Evolutionary conservation across 1,140 invertebrate species (phyloP).

Genomic region (Aphelinus certus): DNA sequence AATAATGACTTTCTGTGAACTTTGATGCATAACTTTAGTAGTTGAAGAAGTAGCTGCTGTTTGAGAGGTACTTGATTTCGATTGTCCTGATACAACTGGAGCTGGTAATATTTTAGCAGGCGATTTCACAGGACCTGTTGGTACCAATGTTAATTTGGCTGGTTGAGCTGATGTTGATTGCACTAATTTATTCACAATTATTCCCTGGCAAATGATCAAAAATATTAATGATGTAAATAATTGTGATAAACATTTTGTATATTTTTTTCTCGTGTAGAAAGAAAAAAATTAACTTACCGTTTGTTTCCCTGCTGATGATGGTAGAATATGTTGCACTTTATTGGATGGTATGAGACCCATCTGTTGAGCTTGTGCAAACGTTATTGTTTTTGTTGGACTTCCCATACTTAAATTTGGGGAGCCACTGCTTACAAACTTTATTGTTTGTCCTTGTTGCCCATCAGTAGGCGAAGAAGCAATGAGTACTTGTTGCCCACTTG

Average conservation of each 20-base stretch:
- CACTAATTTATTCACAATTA: constrained; percentile 65
- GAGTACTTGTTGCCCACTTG: constrained; percentile 56
- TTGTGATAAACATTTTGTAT: not conserved
- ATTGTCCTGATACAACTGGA: constrained; percentile 64
- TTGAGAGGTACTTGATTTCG: constrained; percentile 52
- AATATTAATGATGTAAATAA: constrained; percentile 1
- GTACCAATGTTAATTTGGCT: constrained; percentile 60
- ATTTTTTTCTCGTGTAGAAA: not conserved
- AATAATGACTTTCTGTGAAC: constrained; percentile 70
- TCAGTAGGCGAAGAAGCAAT: constrained; percentile 59
- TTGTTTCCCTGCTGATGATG: constrained; percentile 62
- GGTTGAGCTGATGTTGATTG: constrained; percentile 59
- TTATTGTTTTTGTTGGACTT: constrained; percentile 74
- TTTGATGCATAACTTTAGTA: constrained; percentile 65
- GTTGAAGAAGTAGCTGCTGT: constrained; percentile 49
- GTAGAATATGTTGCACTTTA: constrained; percentile 68
- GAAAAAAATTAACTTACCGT: constrained; percentile 51
- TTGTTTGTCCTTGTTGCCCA: constrained; percentile 53
- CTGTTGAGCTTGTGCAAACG: constrained; percentile 75
- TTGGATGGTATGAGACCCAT: constrained; percentile 70
- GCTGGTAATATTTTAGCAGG: constrained; percentile 78
- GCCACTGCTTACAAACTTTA: constrained; percentile 59
- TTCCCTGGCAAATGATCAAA: constrained; percentile 53
- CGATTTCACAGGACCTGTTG: constrained; percentile 67
- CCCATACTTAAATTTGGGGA: constrained; percentile 50